Conservation (phyloP, 2,797 vertebrate genomes). For the Falco concolor region DNA sequence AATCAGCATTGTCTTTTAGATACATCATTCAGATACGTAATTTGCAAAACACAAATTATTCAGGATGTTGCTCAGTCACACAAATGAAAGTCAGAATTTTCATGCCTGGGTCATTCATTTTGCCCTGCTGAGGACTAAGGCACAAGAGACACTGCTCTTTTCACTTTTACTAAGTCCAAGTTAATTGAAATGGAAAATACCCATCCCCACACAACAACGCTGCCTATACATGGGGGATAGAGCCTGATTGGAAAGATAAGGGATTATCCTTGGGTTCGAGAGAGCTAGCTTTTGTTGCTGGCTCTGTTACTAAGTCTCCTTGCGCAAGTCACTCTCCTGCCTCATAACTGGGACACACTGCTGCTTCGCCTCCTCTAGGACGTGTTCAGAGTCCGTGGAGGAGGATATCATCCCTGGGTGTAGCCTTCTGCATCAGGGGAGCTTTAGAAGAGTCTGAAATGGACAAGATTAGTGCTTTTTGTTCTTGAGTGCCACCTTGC, state of each 20-base stretch:
- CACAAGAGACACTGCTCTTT: neutral
- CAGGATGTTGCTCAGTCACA: neutral
- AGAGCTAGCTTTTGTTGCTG: neutral
- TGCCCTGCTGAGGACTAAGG: neutral
- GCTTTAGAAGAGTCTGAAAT: neutral
- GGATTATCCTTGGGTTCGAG: neutral
- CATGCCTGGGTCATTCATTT: neutral
- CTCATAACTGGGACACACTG: neutral
- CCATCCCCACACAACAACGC: neutral
- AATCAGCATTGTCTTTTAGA: neutral
- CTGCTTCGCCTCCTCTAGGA: neutral
- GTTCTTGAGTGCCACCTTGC: neutral
- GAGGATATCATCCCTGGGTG: neutral
- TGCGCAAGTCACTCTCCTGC: neutral
- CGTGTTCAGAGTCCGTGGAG: neutral
- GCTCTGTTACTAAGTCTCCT: neutral
- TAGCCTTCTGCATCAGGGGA: neutral
- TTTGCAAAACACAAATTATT: neutral
- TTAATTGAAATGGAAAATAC: neutral
- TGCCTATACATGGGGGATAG: neutral
- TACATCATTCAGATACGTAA: neutral
- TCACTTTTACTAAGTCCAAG: neutral
- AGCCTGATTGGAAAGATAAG: neutral
- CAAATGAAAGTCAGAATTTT: neutral
- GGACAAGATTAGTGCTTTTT: neutral